Evolutionary conservation across 2,888 invertebrate genomes (phyloP), one percentile per base, ranked within the genome.

Genomic region (Meteorus colon): DNA sequence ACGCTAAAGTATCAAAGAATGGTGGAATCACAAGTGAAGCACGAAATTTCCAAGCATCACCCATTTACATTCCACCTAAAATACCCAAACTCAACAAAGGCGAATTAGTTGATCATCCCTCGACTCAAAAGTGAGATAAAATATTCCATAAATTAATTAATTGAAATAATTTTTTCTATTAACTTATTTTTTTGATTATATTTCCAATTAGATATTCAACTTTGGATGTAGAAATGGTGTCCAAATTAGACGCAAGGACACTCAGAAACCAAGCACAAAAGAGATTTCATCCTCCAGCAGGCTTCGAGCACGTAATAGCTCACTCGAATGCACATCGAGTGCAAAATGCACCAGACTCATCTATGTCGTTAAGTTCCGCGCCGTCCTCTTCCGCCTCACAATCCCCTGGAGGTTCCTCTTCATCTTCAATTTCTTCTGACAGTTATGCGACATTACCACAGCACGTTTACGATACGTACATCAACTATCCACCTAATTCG

Each of bases 221-320:
- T 0, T 68, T 87, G 60, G 86, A 88, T 69, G 79, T 83, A 59
- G 84, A 86, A 27, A 74, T 85, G 76, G 34, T 87, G 19, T 79
- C 82, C 0, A 82, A 84, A 45, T 62, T 86, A 37, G 84, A 86
- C 48, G 72, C 77, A 0, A 27, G n/a, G 19, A 62, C 72, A n/a
- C 41, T 74, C 59, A 31, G 51, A 14, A 82, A 81, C 62, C 79
- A 83, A 19, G 83, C 85, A 0, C 86, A 88, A 55, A 84, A 88
- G 0, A 82, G 89, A 70, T 89, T 86, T 67, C 86, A 86, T 73
- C 88, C 89, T 2, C 84, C 86, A 0, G 85, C 87, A 1, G 80
- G 78, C 31, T 86, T 86, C 74, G 83, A 85, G 41, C 83, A 83
- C 31, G 75, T 59, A 6, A 10, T 80, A 3, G 73, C 82, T 3